Evolutionary conservation across 2,797 vertebrate species (phyloP), one percentile per base, ranked within the genome.

Genomic region (Apodemus agrarius): DNA sequence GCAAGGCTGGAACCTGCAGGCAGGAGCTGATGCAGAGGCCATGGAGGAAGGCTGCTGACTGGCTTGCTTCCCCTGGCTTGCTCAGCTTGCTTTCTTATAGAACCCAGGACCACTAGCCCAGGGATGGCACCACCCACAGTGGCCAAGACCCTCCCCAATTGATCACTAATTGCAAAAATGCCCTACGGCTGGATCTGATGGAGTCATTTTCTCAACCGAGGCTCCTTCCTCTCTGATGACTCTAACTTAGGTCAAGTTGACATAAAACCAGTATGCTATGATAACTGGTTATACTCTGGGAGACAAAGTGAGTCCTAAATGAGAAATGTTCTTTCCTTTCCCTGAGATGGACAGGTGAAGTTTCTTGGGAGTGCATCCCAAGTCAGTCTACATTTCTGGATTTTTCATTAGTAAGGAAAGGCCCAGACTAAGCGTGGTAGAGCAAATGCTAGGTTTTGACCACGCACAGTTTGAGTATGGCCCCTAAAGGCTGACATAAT

Each of bases 231-330:
- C n/a, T 72, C 16, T n/a, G 34, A 69, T 19, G 14, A 69, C 67
- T 69, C 67, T 72, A n/a, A 37, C 67, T 72, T 72, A 7, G 34
- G 67, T 72, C 67, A 72, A 37, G 34, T 9, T 72, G 67, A 72
- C 67, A 21, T 21, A n/a, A 72, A 72, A 6, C 67, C 67, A 72
- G 17, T 37, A 21, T 34, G 21, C 67, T 72, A 93, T 84, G 76
- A 91, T 87, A 76, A 95, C 78, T 82, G 79, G 89, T 87, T 91
- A 59, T 75, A 34, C 11, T 89, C 69, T 65, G n/a, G 88, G 82
- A 75, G 0, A 93, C 57, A 29, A 95, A 95, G 87, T 75, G 63
- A 84, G 43, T 87, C 75, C 69, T 84, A 81, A 93, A 81, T 88
- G 65, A 76, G 31, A 80, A 91, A 72, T 81, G 29, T 54, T 93